phyloP scores from a whole-genome alignment of 2,113 vertebrate genomes.

The Chitala chitala region DNA sequence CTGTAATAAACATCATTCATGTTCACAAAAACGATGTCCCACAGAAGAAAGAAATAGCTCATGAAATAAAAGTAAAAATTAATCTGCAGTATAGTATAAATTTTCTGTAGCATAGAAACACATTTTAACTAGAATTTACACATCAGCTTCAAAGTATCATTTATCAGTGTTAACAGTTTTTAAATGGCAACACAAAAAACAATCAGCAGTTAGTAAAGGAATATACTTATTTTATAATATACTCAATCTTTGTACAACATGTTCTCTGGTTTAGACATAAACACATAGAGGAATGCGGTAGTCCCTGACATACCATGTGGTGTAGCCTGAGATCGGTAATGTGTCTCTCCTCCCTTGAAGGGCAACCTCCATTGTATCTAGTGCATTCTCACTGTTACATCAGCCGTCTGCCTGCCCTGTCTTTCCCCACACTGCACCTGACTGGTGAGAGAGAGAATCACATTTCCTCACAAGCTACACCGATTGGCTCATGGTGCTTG shows the following conservation, averaged over 20 bases:
- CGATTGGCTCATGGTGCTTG: neutral
- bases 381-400: constrained; percentile 12
- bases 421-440: constrained; percentile 17
- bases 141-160: no score
- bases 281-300: constrained; percentile 14
- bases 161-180: neutral
- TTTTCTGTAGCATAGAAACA: no score
- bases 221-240: constrained; percentile 22
- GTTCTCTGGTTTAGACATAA: no score
- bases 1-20: neutral
- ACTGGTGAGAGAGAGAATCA: neutral
- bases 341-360: neutral
- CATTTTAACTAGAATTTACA: no score
- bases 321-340: neutral
- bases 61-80: no score
- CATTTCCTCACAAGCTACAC: neutral
- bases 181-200: neutral
- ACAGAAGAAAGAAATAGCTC: no score
- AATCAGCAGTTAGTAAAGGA: neutral
- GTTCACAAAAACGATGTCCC: neutral
- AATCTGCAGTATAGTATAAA: no score
- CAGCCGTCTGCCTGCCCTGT: constrained; percentile 31
- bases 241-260: no score
- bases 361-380: neutral
- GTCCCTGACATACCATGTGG: constrained; percentile 21